These are phyloP conservation scores for Pseudococcus viburni DNA, from an alignment of 2,888 invertebrate genomes.

Conservation along the genomic window DNA sequence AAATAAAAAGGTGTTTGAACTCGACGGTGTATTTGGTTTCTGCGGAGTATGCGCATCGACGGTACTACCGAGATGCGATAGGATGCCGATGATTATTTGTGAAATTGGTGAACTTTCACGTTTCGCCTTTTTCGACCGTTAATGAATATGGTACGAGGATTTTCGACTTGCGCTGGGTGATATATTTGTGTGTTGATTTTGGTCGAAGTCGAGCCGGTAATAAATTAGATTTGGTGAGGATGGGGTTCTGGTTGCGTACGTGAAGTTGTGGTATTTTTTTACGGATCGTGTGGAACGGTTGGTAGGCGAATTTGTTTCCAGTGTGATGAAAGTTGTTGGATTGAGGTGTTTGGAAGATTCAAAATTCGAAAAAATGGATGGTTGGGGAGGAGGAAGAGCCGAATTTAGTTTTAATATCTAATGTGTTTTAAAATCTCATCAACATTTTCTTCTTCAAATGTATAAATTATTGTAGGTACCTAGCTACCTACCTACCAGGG, in stretches of 20 bases:
- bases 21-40: neutral
- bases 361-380: too few species aligned
- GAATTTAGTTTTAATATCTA: too few species aligned
- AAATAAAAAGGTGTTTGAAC: constrained; percentile 57
- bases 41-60: neutral
- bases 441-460: too few species aligned
- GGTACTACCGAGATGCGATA: neutral
- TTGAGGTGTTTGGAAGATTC: too few species aligned
- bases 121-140: constrained; percentile 9
- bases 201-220: neutral
- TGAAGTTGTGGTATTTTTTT: neutral
- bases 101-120: constrained; percentile 41
- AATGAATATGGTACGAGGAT: constrained; percentile 26
- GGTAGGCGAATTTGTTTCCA: too few species aligned
- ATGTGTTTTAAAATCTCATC: too few species aligned
- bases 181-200: constrained; percentile 43
- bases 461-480: too few species aligned
- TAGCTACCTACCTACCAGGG: too few species aligned
- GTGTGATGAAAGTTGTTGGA: too few species aligned
- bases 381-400: too few species aligned
- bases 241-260: neutral
- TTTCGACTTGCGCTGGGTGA: constrained; percentile 18
- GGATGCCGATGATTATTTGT: neutral
- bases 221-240: neutral
- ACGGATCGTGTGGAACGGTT: neutral